Evolutionary conservation across 2,797 vertebrate genomes (phyloP), one percentile per base, ranked within the genome.

Genomic region (Muscicapa striata): DNA sequence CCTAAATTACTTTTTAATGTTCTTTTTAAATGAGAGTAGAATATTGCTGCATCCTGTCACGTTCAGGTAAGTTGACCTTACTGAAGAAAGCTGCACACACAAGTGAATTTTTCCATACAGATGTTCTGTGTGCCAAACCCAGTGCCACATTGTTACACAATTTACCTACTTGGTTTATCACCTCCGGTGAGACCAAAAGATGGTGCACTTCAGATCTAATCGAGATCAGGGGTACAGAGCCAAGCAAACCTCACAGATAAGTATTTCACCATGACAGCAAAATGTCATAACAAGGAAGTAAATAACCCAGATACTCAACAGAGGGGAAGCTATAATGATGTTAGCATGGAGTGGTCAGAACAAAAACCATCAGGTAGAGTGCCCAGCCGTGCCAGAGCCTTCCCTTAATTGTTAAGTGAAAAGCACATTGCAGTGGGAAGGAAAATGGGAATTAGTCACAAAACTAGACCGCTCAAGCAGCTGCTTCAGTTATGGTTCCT

Each of bases 111-210:
- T 84, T 82, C 75, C 52, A 30, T 51, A 15, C 10, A 38, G 52
- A 18, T 15, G 4, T 5, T 29, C 34, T 57, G 49, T 61, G 46
- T 3, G 1, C 32, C 48, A 34, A 34, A 58, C 29, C 0, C 0
- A 34, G n/a, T 54, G 20, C 70, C 18, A 2, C 0, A 0, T 30
- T 68, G 38, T 90, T 51, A 55, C 58, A n/a, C 43, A 5, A 1
- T 46, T 41, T 2, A 5, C 5, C 3, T 46, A 21, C 23, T 24
- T 41, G 54, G 22, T 29, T 10, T 54, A 4, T 86, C 3, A 2
- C 17, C 40, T 68, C 30, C 12, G 26, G 8, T 27, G 70, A 45
- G 55, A 55, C 14, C 15, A 20, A 58, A 82, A 64, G 54, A 30
- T 23, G 10, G 5, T 64, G 43, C 1, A 0, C 38, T 64, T 84